Conservation (phyloP, 2,888 invertebrate species). For the Achlya flavicornis region DNA sequence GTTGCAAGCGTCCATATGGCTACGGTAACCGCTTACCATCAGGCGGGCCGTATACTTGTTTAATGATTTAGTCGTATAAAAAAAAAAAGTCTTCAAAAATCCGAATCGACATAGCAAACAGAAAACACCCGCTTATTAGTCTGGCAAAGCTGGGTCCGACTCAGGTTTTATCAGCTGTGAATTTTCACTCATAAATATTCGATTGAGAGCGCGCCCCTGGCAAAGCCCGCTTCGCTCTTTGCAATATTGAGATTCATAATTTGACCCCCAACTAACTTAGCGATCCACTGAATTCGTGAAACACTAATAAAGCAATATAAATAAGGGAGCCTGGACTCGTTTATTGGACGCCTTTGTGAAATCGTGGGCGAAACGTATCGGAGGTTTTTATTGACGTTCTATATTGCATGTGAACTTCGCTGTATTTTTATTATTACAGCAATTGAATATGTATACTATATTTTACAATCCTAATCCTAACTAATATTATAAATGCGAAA, state of each 20-base stretch:
- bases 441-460: background rate
- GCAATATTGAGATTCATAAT: conserved; percentile 76
- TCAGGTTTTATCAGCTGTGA: conserved; percentile 76
- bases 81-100: background rate
- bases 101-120: conserved; percentile 20
- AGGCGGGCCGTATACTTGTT: too few species aligned
- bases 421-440: background rate
- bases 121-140: conserved; percentile 59
- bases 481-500: too few species aligned
- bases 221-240: conserved; percentile 52
- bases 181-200: conserved; percentile 80
- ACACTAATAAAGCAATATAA: conserved; percentile 53
- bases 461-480: too few species aligned
- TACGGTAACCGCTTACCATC: too few species aligned
- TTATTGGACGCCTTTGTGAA: conserved; percentile 10
- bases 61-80: too few species aligned
- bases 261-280: conserved; percentile 64
- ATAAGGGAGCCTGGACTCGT: conserved; percentile 23
- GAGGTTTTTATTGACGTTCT: conserved; percentile 4
- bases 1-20: too few species aligned
- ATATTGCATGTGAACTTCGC: background rate
- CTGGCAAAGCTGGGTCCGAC: conserved; percentile 35
- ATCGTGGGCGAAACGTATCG: background rate
- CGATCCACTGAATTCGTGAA: conserved; percentile 52
- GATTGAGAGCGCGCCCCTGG: conserved; percentile 53